Conservation (phyloP, 2,113 vertebrate genomes). For the Eupsittula cactorum region DNA sequence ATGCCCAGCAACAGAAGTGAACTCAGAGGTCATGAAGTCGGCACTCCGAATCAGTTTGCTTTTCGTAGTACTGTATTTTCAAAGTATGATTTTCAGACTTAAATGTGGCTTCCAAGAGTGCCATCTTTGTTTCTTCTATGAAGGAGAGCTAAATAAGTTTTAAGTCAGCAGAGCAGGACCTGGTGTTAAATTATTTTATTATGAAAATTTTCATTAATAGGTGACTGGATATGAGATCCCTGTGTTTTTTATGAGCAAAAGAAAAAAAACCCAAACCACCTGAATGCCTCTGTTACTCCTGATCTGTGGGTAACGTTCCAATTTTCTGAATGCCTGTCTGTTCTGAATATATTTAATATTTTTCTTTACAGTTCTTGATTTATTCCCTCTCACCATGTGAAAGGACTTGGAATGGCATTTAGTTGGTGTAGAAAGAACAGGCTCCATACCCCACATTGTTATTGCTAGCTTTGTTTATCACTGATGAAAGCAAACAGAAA, state of each 20-base stretch:
- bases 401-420: neutral
- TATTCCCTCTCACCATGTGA: neutral
- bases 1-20: neutral
- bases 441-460: fast-evolving
- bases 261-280: neutral
- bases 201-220: neutral
- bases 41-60: neutral
- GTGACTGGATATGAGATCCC: neutral
- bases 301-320: neutral
- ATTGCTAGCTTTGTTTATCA: neutral
- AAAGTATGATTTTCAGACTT: neutral
- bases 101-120: neutral
- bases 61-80: neutral
- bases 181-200: neutral
- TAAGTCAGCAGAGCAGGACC: neutral
- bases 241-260: neutral
- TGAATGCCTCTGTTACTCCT: neutral
- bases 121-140: neutral
- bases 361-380: neutral
- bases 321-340: neutral
- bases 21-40: neutral
- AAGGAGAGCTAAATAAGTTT: neutral
- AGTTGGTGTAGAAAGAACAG: neutral
- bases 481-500: neutral
- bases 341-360: neutral